These are phyloP conservation scores for Procambarus clarkii DNA, from an alignment of 1,140 invertebrate species.

Conservation along the genomic window DNA sequence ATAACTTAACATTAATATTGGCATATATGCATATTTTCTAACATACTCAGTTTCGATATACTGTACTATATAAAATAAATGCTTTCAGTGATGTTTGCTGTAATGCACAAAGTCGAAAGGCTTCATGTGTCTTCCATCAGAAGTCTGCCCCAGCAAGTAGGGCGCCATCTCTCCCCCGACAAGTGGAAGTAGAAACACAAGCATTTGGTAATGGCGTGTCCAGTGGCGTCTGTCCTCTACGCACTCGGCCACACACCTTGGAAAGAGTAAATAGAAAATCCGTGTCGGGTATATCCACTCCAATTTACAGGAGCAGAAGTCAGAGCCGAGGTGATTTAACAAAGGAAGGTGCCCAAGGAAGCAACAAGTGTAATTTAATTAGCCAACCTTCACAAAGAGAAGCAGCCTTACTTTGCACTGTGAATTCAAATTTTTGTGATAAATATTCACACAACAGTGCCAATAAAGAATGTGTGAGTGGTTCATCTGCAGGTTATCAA, in stretches of 20 bases:
- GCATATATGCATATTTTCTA: neutral
- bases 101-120: neutral
- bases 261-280: slow-evolving; percentile 19
- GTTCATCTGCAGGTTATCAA: neutral
- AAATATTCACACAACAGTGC: neutral
- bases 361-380: neutral
- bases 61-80: neutral
- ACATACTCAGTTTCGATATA: neutral
- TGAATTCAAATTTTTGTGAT: neutral
- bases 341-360: neutral
- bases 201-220: neutral
- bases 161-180: slow-evolving; percentile 25
- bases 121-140: neutral
- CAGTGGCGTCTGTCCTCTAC: neutral
- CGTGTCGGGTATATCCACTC: neutral
- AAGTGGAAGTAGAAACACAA: neutral
- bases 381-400: neutral
- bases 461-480: slow-evolving; percentile 4
- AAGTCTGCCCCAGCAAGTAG: slow-evolving; percentile 46
- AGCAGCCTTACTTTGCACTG: neutral
- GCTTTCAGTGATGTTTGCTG: neutral
- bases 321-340: slow-evolving; percentile 32
- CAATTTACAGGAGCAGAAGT: slow-evolving; percentile 12
- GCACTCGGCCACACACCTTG: slow-evolving; percentile 32
- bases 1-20: neutral